These are phyloP conservation scores for Hassar affinis DNA, from an alignment of 2,113 vertebrate species.

Conservation along the genomic window DNA sequence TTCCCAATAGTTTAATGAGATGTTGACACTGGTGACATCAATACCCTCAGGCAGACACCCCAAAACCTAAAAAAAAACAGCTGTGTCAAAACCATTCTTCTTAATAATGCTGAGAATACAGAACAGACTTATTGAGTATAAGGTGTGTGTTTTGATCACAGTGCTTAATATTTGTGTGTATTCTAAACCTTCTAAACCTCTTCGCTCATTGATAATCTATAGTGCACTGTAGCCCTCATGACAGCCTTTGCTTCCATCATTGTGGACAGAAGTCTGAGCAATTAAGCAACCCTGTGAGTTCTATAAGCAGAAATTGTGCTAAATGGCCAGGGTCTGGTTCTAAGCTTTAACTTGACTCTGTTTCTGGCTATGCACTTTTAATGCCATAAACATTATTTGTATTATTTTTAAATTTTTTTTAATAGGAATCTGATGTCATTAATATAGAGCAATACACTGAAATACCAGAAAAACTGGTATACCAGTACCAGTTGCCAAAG, in stretches of 20 bases:
- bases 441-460: neutral
- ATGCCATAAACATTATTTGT: too few species aligned
- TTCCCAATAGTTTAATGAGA: neutral
- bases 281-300: too few species aligned
- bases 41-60: neutral
- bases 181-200: neutral
- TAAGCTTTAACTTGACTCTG: neutral
- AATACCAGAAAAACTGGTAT: too few species aligned
- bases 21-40: neutral
- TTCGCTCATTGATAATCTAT: neutral
- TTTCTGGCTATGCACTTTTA: too few species aligned
- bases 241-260: neutral
- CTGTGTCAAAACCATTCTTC: neutral
- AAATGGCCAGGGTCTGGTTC: neutral
- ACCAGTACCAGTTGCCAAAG: too few species aligned
- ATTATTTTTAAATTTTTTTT: too few species aligned
- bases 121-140: neutral
- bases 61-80: neutral
- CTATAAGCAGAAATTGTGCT: too few species aligned
- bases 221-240: neutral
- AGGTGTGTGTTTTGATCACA: neutral
- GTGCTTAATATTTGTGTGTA: neutral
- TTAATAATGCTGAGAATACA: neutral
- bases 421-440: neutral
- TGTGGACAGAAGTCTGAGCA: neutral